Conservation (phyloP, 2,797 vertebrate species). For the Micromesistius poutassou region DNA sequence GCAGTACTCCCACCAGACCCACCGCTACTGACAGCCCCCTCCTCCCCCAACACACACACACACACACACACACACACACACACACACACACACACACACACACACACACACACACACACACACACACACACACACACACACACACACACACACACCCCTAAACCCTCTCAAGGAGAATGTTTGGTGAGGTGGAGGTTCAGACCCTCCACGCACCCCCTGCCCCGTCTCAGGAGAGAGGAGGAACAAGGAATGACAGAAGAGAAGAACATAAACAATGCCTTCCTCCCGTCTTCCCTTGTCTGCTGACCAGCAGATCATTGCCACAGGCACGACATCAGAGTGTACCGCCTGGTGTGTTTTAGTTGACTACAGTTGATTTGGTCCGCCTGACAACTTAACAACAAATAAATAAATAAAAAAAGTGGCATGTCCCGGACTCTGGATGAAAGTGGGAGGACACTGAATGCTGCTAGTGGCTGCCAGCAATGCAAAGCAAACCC, state of each 20-base stretch:
- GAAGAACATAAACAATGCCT: constrained; percentile 37
- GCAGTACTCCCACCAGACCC: constrained; percentile 98
- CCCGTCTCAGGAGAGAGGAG: constrained; percentile 32
- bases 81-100: constrained; percentile 13
- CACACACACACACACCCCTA: constrained; percentile 21
- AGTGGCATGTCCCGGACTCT: constrained; percentile 32
- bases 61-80: constrained; percentile 9
- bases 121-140: constrained; percentile 12
- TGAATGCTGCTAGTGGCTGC: constrained; percentile 81
- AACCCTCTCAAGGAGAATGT: constrained; percentile 69
- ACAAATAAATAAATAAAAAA: constrained; percentile 31
- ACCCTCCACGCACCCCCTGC: constrained; percentile 45
- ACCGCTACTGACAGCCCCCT: constrained; percentile 87
- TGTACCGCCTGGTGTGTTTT: constrained; percentile 42
- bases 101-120: constrained; percentile 6
- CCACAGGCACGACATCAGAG: constrained; percentile 53
- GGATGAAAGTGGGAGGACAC: constrained; percentile 64
- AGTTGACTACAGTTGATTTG: constrained; percentile 45
- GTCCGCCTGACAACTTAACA: constrained; percentile 68
- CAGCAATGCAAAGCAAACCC: constrained; percentile 70
- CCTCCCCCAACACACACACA: constrained; percentile 14
- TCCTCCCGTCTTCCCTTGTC: constrained; percentile 44
- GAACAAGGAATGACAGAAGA: constrained; percentile 6
- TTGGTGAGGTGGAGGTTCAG: constrained; percentile 59
- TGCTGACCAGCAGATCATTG: constrained; percentile 73